These are phyloP conservation scores for Hirtodrosophila cameraria DNA, from an alignment of 2,888 invertebrate species.

Conservation along the genomic window DNA sequence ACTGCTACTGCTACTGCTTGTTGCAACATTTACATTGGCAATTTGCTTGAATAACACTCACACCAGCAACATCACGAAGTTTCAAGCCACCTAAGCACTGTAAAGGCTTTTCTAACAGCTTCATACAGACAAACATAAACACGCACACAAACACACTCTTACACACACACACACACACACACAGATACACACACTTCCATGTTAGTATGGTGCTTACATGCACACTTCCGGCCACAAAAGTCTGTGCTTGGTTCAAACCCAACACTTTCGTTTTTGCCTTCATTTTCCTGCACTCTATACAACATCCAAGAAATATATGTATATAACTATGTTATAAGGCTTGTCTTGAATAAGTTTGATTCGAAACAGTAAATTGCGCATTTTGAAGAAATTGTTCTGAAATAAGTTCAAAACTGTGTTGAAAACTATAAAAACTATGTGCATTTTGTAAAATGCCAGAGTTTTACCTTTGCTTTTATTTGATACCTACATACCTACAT, in stretches of 20 bases:
- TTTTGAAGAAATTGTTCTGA: too few relatives aligned
- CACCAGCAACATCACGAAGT: conserved; percentile 26
- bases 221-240: conserved; percentile 59
- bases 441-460: too few relatives aligned
- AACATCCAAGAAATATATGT: conserved; percentile 6
- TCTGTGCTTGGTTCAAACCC: conserved; percentile 34
- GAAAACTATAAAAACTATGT: too few relatives aligned
- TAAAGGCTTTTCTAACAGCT: conserved; percentile 25
- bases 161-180: background rate
- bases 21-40: conserved; percentile 76
- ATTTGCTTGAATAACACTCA: conserved; percentile 68
- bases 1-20: conserved; percentile 26
- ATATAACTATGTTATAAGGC: conserved; percentile 14
- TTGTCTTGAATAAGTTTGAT: conserved; percentile 4
- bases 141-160: conserved; percentile 1
- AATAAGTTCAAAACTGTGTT: too few relatives aligned
- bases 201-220: conserved; percentile 32
- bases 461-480: too few relatives aligned
- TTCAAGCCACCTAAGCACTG: conserved; percentile 23
- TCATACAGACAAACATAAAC: conserved; percentile 7
- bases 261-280: conserved; percentile 49
- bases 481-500: too few relatives aligned
- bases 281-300: conserved; percentile 8
- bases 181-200: conserved; percentile 8
- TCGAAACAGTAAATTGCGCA: too few relatives aligned